These are phyloP conservation scores for Avahi laniger DNA, from an alignment of 2,797 vertebrate genomes.

Conservation along the genomic window DNA sequence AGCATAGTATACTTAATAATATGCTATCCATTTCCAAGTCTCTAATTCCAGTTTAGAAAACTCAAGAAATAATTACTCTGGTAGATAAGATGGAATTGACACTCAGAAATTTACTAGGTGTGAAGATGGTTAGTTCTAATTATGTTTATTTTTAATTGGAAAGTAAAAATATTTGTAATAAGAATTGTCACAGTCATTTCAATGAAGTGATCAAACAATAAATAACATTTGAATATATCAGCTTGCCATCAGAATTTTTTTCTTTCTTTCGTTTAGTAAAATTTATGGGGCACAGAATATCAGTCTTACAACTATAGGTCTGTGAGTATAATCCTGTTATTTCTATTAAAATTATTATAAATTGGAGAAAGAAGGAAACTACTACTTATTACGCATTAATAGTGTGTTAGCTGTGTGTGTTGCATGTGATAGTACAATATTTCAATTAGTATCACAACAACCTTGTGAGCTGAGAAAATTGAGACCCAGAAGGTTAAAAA, in stretches of 20 bases:
- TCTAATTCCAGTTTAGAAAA: background rate
- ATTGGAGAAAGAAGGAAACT: background rate
- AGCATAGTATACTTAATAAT: background rate
- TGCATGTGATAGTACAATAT: no score
- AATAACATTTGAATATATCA: background rate
- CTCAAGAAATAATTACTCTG: background rate
- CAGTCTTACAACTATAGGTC: background rate
- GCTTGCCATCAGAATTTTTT: background rate
- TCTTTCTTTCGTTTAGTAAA: background rate
- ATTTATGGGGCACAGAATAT: background rate
- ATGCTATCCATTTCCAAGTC: background rate
- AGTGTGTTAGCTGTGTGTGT: background rate
- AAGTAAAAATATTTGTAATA: background rate
- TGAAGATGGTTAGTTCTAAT: background rate
- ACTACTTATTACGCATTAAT: background rate
- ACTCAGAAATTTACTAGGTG: background rate
- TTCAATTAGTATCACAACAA: background rate
- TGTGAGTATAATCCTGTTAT: background rate
- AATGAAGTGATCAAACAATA: background rate
- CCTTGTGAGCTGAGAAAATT: background rate
- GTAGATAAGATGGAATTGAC: background rate
- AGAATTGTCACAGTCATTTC: background rate
- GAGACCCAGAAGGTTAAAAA: background rate
- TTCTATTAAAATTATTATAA: slow-evolving; percentile 12
- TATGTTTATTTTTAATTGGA: slow-evolving; percentile 31